A percentile compares a stretch with the other conserved stretches of the same genome.
phyloP scores from a whole-genome alignment of 2,113 vertebrate genomes.

The Syngnathoides biaculeatus region DNA sequence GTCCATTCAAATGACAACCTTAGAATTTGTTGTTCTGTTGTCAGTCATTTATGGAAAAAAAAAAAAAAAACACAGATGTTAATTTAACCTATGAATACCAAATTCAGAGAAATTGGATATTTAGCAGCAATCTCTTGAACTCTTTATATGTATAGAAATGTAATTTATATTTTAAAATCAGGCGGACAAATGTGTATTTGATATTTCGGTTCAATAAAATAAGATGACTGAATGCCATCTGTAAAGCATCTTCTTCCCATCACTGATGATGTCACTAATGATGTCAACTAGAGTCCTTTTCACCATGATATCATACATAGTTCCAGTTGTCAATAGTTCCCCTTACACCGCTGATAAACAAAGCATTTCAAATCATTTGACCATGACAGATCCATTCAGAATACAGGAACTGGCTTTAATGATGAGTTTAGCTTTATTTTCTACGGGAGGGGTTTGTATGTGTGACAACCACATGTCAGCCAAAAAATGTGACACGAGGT shows the following conservation, averaged over 20 bases:
- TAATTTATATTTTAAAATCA: not conserved
- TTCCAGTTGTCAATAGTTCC: not conserved
- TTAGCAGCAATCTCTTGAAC: not conserved
- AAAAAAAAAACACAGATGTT: not conserved
- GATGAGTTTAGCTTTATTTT: too few relatives aligned
- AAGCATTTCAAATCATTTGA: not conserved
- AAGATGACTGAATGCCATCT: not conserved
- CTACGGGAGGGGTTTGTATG: not conserved
- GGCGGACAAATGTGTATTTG: not conserved
- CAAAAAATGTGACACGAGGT: not conserved
- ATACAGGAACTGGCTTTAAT: not conserved
- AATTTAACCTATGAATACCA: not conserved
- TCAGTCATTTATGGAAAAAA: not conserved
- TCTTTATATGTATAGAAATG: not conserved
- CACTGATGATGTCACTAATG: not conserved
- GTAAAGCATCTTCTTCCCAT: not conserved
- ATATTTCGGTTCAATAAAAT: not conserved
- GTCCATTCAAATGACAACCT: not conserved
- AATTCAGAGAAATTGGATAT: not conserved
- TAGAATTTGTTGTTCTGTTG: not conserved
- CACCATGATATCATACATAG: not conserved
- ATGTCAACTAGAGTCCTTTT: not conserved
- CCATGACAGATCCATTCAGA: not conserved
- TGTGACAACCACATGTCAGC: not conserved
- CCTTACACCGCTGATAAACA: not conserved